Base-by-base conservation (phyloP, 1,140 invertebrate genomes). In the Drosophila virilis region DNA sequence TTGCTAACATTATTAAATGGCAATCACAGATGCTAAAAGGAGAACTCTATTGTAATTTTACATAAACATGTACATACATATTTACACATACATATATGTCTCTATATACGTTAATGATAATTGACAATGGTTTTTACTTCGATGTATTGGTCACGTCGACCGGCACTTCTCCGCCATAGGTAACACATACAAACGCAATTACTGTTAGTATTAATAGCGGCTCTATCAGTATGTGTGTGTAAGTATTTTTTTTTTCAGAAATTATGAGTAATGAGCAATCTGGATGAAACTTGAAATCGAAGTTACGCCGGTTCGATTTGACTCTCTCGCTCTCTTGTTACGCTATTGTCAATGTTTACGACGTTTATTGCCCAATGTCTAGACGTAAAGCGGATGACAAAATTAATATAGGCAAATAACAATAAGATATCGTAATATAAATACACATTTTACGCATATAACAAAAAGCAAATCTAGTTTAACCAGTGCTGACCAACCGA, bases 211-310 rank as follows among this genome's bases (percentile, higher is more conserved):
- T 60, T 37, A 28, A 28, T 57, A 42, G 33, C 52, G 6, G 12
- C 8, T 55, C 28, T 22, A 15, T 32, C 10, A 46, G 57, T 70
- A 40, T 38, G 10, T 32, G 42, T 67, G 8, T 54, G 46, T 6
- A 17, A 32, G 57, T 67, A 58, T 69, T 65, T 65, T 50, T 69
- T 65, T 65, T 50, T 46, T 32, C 54, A 48, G 54, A 84, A 80
- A 77, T 80, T 80, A 84, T 83, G 80, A 83, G 72, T 83, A 83
- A 83, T 82, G 80, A 82, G 54, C 48, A 76, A 84, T 83, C 80
- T 69, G 80, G 67, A 79, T 79, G 76, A 60, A 79, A 76, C 76
- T 69, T 28, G 76, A 83, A 75, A 62, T 61, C 43, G 51, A 42
- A 50, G 46, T 38, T 50, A 59, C 38, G 38, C 52, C 43, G 64